A percentile compares a stretch with the other conserved stretches of the same genome.
These are phyloP conservation scores for Onychostruthus taczanowskii DNA, from an alignment of 2,113 vertebrate species.

Conservation along the genomic window DNA sequence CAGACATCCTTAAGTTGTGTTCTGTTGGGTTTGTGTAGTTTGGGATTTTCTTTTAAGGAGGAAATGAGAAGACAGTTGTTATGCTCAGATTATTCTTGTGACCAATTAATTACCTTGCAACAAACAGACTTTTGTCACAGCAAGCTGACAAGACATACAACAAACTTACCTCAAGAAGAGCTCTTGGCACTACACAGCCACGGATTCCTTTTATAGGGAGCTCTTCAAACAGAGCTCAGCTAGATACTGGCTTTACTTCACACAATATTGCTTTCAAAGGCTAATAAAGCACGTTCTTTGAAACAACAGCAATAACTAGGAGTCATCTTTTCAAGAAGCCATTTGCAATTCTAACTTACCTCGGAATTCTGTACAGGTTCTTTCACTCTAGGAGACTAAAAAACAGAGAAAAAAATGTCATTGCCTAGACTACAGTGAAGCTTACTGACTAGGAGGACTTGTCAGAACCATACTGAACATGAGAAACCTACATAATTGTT, in stretches of 20 bases:
- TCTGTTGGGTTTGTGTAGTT: background rate
- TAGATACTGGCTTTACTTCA: background rate
- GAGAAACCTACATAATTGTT: background rate
- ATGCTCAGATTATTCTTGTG: background rate
- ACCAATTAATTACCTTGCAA: background rate
- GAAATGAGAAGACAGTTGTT: background rate
- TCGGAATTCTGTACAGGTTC: conserved; percentile 87
- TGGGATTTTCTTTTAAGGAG: background rate
- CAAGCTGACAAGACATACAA: background rate
- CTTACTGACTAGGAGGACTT: background rate
- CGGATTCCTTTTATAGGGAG: background rate
- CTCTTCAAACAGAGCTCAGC: background rate
- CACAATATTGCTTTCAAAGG: background rate
- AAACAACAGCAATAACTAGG: background rate
- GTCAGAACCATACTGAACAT: background rate
- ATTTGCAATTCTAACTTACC: conserved; percentile 71
- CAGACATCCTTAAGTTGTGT: background rate
- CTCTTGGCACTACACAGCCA: background rate
- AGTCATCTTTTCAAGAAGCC: background rate
- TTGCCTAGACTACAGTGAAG: background rate
- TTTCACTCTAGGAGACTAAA: conserved; percentile 95
- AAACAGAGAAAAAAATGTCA: conserved; percentile 53
- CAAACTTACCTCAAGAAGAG: background rate
- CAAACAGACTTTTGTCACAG: background rate
- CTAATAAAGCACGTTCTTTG: background rate